Conservation (phyloP, 2,113 vertebrate genomes). For the Pseudonaja textilis region DNA sequence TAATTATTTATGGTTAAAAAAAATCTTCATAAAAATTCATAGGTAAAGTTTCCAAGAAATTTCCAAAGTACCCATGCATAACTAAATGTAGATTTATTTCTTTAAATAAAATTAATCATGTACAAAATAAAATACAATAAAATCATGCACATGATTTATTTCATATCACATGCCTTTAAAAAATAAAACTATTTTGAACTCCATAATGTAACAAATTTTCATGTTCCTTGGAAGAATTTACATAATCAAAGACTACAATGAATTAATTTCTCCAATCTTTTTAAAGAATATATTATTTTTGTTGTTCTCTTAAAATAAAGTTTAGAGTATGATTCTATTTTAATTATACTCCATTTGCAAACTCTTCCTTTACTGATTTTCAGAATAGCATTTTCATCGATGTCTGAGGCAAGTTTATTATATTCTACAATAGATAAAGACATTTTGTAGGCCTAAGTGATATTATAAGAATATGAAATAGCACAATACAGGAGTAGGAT, state of each 20-base stretch:
- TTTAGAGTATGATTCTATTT: not conserved
- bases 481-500: not conserved
- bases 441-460: not conserved
- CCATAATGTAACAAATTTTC: not conserved
- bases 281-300: not conserved
- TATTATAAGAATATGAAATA: not conserved
- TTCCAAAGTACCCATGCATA: slow-evolving; percentile 34
- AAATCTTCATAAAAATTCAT: slow-evolving; percentile 33
- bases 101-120: slow-evolving; percentile 19
- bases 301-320: not conserved
- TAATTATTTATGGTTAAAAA: slow-evolving; percentile 36
- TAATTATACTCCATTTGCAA: not conserved
- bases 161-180: not conserved
- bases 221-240: not conserved
- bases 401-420: not conserved
- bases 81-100: slow-evolving; percentile 14
- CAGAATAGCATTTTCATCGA: not conserved
- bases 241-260: not conserved
- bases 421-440: not conserved
- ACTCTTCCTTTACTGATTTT: not conserved
- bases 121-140: not conserved
- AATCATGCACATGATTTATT: not conserved
- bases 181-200: not conserved
- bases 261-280: not conserved
- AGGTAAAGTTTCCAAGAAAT: not conserved